Base-by-base conservation (phyloP, 2,888 invertebrate genomes). In the Psylliodes chrysocephalus region DNA sequence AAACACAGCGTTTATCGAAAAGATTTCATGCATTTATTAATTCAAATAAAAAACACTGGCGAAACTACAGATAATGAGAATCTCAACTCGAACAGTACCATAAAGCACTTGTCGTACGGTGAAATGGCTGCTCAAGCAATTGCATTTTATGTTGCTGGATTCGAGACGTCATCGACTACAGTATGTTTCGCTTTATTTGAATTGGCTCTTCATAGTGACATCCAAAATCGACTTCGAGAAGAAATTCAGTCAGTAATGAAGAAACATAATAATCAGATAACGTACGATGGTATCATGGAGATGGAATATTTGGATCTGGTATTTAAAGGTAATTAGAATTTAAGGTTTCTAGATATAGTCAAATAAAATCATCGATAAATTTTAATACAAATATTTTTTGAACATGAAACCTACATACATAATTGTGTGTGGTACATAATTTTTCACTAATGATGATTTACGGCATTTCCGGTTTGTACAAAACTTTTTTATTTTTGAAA, bases 11-110 rank as follows among this genome's bases (percentile, higher is more conserved):
- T 86, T 0, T 73, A 71, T 0, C 75, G 85, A 8, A 85, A 86
- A 55, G 87, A 86, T 75, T 86, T 88, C 65, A 75, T 88, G 63
- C 85, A 87, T 60, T 71, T 86, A 1, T 76, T 87, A 47, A 78
- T 85, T n/a, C 81, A 86, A 35, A 67, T 86, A 25, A 84, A 73
- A 33, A 72, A 71, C 53, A 77, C 80, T 1, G 55, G 75, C 1
- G 81, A 83, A 67, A 73, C 85, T 1, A 66, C 75, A 0, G 63
- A 70, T 0, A 71, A 77, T 81, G 1, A 82, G 84, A 0, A 79
- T 70, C 0, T 77, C n/a, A 68, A 38, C 33, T 49, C 18, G 15
- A 38, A 25, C 0, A 2, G 30, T 8, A 19, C 18, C 2, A 28
- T 6, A 12, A n/a, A 30, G 1, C 42, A 1, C 4, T 35, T 57